phyloP scores from a whole-genome alignment of 2,888 invertebrate genomes.

The Stenotaenia linearis region DNA sequence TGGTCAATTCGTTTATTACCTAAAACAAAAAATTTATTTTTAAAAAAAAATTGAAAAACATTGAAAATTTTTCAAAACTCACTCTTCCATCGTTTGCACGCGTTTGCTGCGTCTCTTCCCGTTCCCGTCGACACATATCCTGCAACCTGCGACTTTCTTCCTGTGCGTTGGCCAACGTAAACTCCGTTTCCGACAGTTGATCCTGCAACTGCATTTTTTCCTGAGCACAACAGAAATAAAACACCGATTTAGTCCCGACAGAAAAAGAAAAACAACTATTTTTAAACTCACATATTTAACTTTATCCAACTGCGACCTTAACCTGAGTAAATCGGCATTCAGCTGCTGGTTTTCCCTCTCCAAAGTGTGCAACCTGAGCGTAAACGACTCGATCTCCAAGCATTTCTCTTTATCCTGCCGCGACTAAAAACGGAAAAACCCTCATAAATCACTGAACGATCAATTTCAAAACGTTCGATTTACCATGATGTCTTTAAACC shows the following conservation, averaged over 20 bases:
- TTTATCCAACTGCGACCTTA: slow-evolving; percentile 60
- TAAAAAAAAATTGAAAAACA: no score
- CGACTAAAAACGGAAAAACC: no score
- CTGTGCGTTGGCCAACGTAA: slow-evolving; percentile 52
- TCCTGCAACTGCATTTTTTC: slow-evolving; percentile 57
- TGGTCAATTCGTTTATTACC: slow-evolving; percentile 35
- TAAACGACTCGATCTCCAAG: slow-evolving; percentile 68
- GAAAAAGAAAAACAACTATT: no score
- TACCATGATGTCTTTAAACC: slow-evolving; percentile 72
- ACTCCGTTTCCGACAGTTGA: slow-evolving; percentile 56
- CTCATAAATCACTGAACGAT: no score
- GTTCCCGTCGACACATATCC: slow-evolving; percentile 45
- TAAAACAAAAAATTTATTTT: background rate
- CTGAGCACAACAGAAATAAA: no score
- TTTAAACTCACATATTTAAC: slow-evolving; percentile 48
- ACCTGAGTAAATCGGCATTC: slow-evolving; percentile 61
- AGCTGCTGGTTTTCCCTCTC: slow-evolving; percentile 62
- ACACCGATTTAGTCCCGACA: no score
- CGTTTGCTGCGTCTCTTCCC: slow-evolving; percentile 49
- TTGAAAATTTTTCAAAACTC: no score
- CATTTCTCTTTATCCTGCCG: slow-evolving; percentile 79
- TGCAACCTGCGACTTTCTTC: slow-evolving; percentile 45
- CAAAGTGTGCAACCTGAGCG: slow-evolving; percentile 61
- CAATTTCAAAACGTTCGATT: no score
- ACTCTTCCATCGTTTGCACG: slow-evolving; percentile 37